phyloP scores from a whole-genome alignment of 2,113 vertebrate genomes.

The Cygnus atratus region DNA sequence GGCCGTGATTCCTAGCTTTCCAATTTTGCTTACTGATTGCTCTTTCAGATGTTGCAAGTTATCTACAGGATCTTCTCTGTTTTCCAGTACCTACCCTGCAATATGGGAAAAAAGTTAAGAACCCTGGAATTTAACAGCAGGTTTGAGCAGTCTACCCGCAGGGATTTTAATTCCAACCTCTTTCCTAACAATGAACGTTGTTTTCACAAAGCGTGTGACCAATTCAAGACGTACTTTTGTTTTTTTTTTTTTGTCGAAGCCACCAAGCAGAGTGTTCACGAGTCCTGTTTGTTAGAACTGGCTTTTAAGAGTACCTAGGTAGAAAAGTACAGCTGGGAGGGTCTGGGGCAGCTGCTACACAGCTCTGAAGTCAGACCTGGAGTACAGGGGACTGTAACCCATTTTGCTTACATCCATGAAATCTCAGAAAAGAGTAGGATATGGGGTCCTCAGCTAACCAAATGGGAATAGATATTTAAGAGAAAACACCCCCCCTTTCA shows the following conservation, averaged over 20 bases:
- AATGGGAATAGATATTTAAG: background rate
- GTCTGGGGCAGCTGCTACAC: too few relatives aligned
- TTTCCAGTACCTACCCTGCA: background rate
- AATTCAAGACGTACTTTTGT: background rate
- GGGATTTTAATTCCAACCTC: background rate
- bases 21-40: background rate
- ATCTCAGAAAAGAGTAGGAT: background rate
- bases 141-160: background rate
- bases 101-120: background rate
- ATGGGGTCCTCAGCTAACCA: background rate
- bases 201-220: background rate
- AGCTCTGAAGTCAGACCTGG: background rate
- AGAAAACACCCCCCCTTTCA: background rate
- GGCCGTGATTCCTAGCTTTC: background rate
- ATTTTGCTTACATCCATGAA: background rate
- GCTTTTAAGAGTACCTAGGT: too few relatives aligned
- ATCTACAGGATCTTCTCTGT: background rate
- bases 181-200: background rate
- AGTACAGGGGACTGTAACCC: background rate
- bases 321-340: background rate
- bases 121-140: background rate
- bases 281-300: background rate
- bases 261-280: background rate
- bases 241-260: background rate
- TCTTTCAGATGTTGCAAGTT: background rate